Evolutionary conservation across 2,797 vertebrate genomes (phyloP), one percentile per base, ranked within the genome.

Genomic region (Parambassis ranga): DNA sequence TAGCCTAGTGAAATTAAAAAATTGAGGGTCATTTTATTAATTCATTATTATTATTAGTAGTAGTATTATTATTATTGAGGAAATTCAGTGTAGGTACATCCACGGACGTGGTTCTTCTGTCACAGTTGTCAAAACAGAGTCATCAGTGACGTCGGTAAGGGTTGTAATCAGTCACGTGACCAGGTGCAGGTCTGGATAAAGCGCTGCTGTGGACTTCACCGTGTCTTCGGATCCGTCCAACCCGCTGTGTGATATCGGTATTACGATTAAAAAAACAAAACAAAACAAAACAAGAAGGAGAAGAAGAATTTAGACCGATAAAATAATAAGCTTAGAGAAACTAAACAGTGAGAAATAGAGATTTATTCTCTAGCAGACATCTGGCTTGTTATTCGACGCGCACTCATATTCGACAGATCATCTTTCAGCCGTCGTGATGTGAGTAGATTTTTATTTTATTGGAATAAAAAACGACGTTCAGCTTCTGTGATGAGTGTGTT

Each of bases 101-200:
- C 4, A 3, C 51, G 4, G 35, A 73, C 67, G 71, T 37, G 3
- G 6, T 10, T 42, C 11, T 10, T 46, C 52, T 59, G 56, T 80
- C 64, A 62, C 53, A 33, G 59, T 65, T 30, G 65, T 41, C 55
- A 30, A n/a, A n/a, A 4, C 1, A 4, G 36, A 22, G 86, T 85
- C 88, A 87, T 62, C 69, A 9, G 58, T 91, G 91, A 92, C 92
- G 90, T 90, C 32, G 37, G 22, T n/a, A 35, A 47, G 14, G 81
- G 3, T 89, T 88, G 86, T 87, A 89, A 85, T 84, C 69, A 61
- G 90, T 92, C 91, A 93, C 90, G 89, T 92, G 92, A 57, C 4
- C 46, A 3, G 60, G 60, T 80, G 87, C 83, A 88, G 86, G 72
- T 89, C 90, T 71, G 75, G 66, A 90, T 91, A 90, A 88, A 89